Conservation (phyloP, 2,113 vertebrate genomes). For the Trematocara variabile region DNA sequence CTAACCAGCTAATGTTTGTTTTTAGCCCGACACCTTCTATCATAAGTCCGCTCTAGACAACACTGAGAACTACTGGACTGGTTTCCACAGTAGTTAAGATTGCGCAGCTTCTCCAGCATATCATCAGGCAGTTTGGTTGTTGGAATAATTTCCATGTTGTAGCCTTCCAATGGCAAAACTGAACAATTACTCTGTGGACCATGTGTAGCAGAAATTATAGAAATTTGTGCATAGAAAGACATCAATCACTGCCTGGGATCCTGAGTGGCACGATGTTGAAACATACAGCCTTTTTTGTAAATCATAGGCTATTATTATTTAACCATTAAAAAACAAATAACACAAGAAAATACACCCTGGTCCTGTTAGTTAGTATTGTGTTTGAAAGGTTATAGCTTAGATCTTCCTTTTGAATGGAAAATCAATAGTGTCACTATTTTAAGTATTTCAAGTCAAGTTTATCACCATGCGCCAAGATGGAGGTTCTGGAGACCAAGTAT, state of each 20-base stretch:
- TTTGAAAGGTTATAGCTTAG: neutral
- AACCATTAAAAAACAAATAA: neutral
- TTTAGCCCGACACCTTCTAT: neutral
- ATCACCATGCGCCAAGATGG: neutral
- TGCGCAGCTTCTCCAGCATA: rapidly evolving
- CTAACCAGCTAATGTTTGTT: neutral
- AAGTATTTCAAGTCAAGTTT: neutral
- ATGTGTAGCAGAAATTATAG: neutral
- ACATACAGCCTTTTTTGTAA: rapidly evolving
- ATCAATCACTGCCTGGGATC: neutral
- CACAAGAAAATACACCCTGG: neutral
- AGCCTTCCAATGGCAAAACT: neutral
- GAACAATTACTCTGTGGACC: neutral
- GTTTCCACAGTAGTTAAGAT: neutral
- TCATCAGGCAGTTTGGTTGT: neutral
- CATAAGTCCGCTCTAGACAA: neutral
- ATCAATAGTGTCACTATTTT: neutral
- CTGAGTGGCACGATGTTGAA: neutral
- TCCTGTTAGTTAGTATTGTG: neutral
- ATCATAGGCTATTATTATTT: neutral
- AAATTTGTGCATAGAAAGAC: neutral
- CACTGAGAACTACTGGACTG: neutral
- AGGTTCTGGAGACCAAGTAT: neutral
- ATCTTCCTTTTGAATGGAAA: neutral
- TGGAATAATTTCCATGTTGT: neutral